Base-by-base conservation (phyloP, 2,797 vertebrate species). In the Notamacropus eugenii region DNA sequence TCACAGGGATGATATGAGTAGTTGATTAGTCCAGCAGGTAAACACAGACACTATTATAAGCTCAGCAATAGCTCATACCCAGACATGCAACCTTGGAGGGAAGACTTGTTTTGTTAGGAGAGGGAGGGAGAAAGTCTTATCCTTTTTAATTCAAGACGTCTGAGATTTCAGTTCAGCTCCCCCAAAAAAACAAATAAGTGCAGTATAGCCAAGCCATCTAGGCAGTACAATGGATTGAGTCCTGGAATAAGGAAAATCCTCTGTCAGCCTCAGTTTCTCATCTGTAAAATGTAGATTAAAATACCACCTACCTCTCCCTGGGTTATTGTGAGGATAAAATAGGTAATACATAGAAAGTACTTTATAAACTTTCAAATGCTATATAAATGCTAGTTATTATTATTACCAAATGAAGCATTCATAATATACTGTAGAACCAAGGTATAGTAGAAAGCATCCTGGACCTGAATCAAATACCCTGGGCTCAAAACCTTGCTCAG, bases 71-170 rank as follows among this genome's bases (percentile, higher is more conserved):
- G 74, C 74, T 87, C 74, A 87, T 87, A 87, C 54, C 58, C 91
- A 90, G 74, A 96, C 46, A 57, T 91, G 24, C 55, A 87, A 92
- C 55, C 58, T 93, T 96, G 55, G 97, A 87, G 34, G 50, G 92
- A 82, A 90, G 94, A 54, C 95, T 87, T 58, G 16, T 92, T 96
- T 92, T 90, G 22, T 94, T 91, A 93, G 19, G 50, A 96, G 92
- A 96, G 95, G 14, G 46, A 95, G 95, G 95, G 34, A 46, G n/a
- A 92, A 93, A 19, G 46, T 92, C 94, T 97, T 94, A 91, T 2
- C 3, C 62, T 93, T 94, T 87, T 95, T 95, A 56, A 92, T 54
- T 93, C 27, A 96, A 52, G 95, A 29, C 22, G 29, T 58, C 29
- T 56, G 52, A 24, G 52, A 97, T 31, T 58, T 40, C 9, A 90